A percentile compares a stretch with the other conserved stretches of the same genome.
phyloP scores from a whole-genome alignment of 2,888 invertebrate species.

The Yponomeuta sedellus region DNA sequence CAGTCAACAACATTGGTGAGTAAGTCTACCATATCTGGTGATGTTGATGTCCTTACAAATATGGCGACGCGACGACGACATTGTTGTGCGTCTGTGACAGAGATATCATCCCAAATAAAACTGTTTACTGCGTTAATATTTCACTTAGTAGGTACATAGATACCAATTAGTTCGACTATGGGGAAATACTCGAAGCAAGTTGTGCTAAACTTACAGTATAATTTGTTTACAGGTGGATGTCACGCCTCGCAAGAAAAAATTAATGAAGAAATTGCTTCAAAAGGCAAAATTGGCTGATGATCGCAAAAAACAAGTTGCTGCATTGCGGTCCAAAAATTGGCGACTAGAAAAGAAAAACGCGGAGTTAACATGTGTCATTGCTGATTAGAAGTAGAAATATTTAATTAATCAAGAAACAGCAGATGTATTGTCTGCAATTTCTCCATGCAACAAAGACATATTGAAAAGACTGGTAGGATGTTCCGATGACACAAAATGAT shows the following conservation, averaged over 20 bases:
- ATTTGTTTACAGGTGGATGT: not conserved
- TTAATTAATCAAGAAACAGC: slow-evolving; percentile 4
- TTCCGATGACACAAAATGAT: too few species aligned
- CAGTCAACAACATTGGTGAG: too few species aligned
- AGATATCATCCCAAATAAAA: too few species aligned
- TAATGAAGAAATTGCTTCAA: not conserved
- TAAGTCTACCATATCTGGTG: too few species aligned
- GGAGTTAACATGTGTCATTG: not conserved
- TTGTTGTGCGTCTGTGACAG: too few species aligned
- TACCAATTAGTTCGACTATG: too few species aligned
- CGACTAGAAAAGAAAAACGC: not conserved
- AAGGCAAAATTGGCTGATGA: not conserved
- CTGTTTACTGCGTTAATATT: too few species aligned
- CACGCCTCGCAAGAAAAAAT: slow-evolving; percentile 1
- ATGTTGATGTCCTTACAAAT: too few species aligned
- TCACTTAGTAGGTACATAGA: too few species aligned
- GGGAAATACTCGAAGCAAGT: too few species aligned
- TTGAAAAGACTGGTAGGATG: too few species aligned
- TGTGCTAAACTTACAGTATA: not conserved
- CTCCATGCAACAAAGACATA: slow-evolving; percentile 27
- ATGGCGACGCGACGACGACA: too few species aligned
- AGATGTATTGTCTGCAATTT: not conserved
- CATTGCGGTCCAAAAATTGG: slow-evolving; percentile 1
- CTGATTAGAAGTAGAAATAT: not conserved
- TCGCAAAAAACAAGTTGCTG: slow-evolving; percentile 7